Conservation (phyloP, 2,113 vertebrate species). For the Siniperca chuatsi region DNA sequence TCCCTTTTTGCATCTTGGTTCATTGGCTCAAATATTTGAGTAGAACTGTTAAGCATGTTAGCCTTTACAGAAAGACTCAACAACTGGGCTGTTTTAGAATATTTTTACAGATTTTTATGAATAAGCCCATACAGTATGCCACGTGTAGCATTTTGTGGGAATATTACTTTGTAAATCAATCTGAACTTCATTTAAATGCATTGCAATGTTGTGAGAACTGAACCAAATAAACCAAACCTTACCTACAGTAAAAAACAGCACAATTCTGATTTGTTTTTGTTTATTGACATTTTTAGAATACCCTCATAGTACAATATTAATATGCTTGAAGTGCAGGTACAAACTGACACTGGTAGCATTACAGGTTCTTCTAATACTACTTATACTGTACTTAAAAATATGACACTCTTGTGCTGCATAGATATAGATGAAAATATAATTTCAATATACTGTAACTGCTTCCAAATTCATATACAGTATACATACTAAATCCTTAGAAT, state of each 20-base stretch:
- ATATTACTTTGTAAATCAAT: not conserved
- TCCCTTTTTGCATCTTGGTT: not conserved
- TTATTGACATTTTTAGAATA: no score
- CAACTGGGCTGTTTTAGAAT: not conserved
- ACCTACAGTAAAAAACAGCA: no score
- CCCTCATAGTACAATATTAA: no score
- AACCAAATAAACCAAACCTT: not conserved
- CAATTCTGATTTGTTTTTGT: no score
- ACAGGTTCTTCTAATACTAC: not conserved
- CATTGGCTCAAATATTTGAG: not conserved
- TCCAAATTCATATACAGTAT: not conserved
- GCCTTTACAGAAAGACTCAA: not conserved
- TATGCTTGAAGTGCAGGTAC: no score
- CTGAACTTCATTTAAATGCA: not conserved
- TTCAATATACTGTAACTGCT: not conserved
- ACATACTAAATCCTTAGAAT: not conserved
- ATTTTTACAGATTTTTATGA: not conserved
- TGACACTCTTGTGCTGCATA: not conserved
- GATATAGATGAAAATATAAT: not conserved
- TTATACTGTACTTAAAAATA: not conserved
- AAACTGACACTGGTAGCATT: not conserved
- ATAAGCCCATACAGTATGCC: not conserved
- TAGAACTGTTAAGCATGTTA: not conserved
- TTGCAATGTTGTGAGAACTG: not conserved
- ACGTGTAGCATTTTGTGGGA: not conserved